phyloP scores from a whole-genome alignment of 2,113 vertebrate genomes.

The Eudyptes chrysolophus region DNA sequence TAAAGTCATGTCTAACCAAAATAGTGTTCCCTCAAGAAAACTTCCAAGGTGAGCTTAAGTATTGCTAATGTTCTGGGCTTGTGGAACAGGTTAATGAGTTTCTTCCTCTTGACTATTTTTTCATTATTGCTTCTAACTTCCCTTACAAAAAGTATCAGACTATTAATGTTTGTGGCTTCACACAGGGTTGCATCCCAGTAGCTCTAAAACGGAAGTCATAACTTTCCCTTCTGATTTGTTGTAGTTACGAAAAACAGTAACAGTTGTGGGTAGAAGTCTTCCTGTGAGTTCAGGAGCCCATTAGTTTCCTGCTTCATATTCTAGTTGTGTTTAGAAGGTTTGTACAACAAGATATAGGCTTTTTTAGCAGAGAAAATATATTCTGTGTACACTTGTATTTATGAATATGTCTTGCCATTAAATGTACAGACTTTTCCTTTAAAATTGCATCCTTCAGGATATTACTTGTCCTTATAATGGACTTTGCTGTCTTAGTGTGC shows the following conservation, averaged over 20 bases:
- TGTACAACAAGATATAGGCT: neutral
- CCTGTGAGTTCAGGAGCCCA: neutral
- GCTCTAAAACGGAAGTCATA: neutral
- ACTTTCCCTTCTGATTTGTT: slow-evolving; percentile 19
- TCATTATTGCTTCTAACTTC: neutral
- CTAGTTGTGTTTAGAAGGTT: neutral
- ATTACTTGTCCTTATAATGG: neutral
- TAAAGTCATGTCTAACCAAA: neutral
- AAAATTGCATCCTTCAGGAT: neutral
- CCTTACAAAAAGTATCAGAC: neutral
- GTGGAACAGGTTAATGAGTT: neutral
- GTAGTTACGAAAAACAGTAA: neutral
- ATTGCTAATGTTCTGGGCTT: neutral
- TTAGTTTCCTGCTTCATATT: neutral
- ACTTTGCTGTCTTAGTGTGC: accelerated
- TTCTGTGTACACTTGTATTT: accelerated
- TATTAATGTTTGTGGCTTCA: neutral
- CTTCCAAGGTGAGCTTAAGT: neutral
- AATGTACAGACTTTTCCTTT: neutral
- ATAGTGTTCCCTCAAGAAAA: neutral
- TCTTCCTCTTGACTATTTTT: neutral
- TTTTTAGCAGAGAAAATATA: neutral
- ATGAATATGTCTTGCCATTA: neutral
- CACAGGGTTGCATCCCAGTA: neutral
- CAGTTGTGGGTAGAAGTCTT: neutral